Percentiles rank a stretch among this genome's conserved stretches.
These are phyloP conservation scores for Melanostoma mellinum DNA, from an alignment of 2,888 invertebrate species.

Conservation along the genomic window DNA sequence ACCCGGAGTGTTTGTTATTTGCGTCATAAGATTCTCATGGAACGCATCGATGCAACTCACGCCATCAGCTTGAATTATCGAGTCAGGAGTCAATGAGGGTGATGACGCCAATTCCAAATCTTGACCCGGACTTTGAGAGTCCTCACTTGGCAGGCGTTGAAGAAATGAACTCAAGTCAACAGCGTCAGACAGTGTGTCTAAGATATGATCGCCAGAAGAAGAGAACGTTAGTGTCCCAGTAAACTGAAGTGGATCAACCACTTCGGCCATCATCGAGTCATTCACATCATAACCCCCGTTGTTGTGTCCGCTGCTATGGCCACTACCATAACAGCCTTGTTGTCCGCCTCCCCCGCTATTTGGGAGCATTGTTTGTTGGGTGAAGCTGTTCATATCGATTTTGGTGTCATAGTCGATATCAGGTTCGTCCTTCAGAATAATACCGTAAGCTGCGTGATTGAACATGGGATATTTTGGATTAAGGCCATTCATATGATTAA, in stretches of 20 bases:
- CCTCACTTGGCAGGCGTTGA: constrained; percentile 86
- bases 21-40: constrained; percentile 87
- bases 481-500: constrained; percentile 79
- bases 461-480: constrained; percentile 84
- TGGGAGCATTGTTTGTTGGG: constrained; percentile 76
- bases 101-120: constrained; percentile 89
- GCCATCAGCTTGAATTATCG: constrained; percentile 83
- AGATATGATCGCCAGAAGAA: constrained; percentile 88
- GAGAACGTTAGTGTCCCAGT: constrained; percentile 91
- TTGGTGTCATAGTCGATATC: constrained; percentile 90
- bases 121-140: constrained; percentile 83
- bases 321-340: constrained; percentile 82
- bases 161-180: constrained; percentile 90
- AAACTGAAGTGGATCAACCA: constrained; percentile 92
- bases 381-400: constrained; percentile 84
- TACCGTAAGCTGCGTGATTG: constrained; percentile 90
- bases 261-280: constrained; percentile 89
- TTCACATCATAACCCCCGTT: constrained; percentile 83
- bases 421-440: constrained; percentile 91
- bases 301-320: constrained; percentile 76
- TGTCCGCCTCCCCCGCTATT: constrained; percentile 82
- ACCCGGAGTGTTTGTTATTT: constrained; percentile 82
- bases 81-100: constrained; percentile 88
- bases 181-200: constrained; percentile 90
- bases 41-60: constrained; percentile 87